phyloP scores from a whole-genome alignment of 1,140 invertebrate species.

The Penaeus chinensis region DNA sequence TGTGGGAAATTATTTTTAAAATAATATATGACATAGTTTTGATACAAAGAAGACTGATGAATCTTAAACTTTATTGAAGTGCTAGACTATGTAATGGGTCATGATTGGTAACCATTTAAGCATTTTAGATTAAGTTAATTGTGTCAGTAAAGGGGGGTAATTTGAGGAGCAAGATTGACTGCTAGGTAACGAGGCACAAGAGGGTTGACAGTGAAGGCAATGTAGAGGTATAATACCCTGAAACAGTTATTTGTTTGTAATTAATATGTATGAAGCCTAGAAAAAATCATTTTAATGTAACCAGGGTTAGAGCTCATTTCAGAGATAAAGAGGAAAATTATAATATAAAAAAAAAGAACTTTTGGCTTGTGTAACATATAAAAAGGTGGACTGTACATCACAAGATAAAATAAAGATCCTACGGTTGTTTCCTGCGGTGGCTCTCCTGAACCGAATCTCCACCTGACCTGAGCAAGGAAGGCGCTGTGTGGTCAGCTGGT shows the following conservation, averaged over 20 bases:
- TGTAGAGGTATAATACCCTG: constrained; percentile 16
- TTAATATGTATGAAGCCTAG: constrained; percentile 7
- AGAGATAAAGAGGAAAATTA: constrained; percentile 6
- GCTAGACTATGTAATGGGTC: constrained; percentile 9
- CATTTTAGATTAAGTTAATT: constrained; percentile 9
- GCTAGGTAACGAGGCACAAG: constrained; percentile 24
- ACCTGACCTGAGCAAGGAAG: constrained; percentile 30
- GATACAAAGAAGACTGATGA: background rate
- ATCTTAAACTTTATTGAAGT: constrained; percentile 28
- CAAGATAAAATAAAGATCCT: constrained; percentile 8
- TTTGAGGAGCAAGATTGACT: constrained; percentile 34
- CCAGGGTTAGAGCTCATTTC: constrained; percentile 32
- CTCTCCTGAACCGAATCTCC: background rate
- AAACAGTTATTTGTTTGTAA: constrained; percentile 32
- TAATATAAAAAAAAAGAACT: constrained; percentile 4
- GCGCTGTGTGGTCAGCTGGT: constrained; percentile 36
- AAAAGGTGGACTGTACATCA: background rate
- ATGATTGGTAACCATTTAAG: constrained; percentile 15
- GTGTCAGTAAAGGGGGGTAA: background rate
- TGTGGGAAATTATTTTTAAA: no score
- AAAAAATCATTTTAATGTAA: constrained; percentile 19
- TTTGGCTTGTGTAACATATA: constrained; percentile 34
- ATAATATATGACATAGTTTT: no score
- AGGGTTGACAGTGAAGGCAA: constrained; percentile 40
- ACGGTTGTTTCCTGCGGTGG: constrained; percentile 19